These are phyloP conservation scores for Prionailurus bengalensis DNA, from an alignment of 2,113 vertebrate species.

Conservation along the genomic window DNA sequence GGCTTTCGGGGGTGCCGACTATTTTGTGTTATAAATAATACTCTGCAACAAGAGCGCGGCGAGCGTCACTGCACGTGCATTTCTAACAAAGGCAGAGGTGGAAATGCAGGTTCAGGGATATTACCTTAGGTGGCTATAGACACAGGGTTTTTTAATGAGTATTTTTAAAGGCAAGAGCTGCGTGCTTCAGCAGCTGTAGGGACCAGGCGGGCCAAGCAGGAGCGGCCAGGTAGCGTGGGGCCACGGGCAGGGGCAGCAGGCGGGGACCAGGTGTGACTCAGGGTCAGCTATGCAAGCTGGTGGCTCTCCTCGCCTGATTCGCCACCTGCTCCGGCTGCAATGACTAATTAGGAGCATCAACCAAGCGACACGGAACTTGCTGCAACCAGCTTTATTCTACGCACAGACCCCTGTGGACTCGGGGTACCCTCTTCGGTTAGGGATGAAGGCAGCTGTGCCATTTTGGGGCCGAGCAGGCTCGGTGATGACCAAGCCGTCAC, in stretches of 20 bases:
- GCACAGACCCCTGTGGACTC: too few relatives aligned
- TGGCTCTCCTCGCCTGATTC: fast-evolving
- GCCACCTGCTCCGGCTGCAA: fast-evolving
- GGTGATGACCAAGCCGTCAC: neutral
- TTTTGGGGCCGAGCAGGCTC: neutral
- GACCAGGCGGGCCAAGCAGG: neutral
- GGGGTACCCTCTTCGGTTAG: neutral
- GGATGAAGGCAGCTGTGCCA: neutral
- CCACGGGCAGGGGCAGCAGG: fast-evolving
- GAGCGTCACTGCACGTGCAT: fast-evolving
- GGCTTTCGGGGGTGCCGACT: fast-evolving
- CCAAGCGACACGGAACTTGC: neutral
- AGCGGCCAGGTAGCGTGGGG: fast-evolving
- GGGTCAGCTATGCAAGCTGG: too few relatives aligned
- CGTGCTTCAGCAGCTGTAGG: neutral
- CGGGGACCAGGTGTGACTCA: fast-evolving
- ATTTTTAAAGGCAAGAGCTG: neutral
- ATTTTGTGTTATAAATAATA: fast-evolving
- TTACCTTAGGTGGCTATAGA: too few relatives aligned
- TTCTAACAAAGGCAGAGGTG: neutral
- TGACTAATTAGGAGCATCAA: too few relatives aligned
- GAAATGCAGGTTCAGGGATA: fast-evolving
- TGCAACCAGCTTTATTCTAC: neutral
- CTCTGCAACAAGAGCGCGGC: neutral
- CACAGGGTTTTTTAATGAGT: neutral